phyloP scores from a whole-genome alignment of 2,113 vertebrate genomes.

The Hylia prasina region DNA sequence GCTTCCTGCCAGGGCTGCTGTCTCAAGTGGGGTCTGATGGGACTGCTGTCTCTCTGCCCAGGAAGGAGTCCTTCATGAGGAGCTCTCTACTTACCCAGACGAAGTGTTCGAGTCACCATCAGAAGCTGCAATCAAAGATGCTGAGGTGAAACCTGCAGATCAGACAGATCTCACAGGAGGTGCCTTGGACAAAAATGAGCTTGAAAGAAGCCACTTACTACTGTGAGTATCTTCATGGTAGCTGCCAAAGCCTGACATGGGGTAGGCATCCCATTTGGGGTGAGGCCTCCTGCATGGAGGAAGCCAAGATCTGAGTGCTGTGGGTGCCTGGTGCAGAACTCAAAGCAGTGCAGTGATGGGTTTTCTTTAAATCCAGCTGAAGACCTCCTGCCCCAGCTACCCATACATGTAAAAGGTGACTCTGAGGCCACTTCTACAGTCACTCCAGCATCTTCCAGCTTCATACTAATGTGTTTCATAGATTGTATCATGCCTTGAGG shows the following conservation, averaged over 20 bases:
- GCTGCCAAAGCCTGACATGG: not conserved
- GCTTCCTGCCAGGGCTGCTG: not conserved
- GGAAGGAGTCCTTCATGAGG: conserved; percentile 91
- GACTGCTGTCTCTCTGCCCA: conserved; percentile 60
- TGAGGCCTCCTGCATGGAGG: not conserved
- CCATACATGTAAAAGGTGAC: not conserved
- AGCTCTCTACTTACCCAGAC: conserved; percentile 89
- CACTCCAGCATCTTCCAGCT: not conserved
- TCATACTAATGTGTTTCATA: not conserved
- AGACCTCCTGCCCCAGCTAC: not conserved
- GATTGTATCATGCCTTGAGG: not conserved
- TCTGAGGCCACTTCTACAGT: not conserved
- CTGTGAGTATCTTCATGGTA: conserved; percentile 79
- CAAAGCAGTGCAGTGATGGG: not conserved
- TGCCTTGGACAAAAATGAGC: conserved; percentile 88
- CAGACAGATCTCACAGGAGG: conserved; percentile 88
- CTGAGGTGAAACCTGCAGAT: conserved; percentile 77
- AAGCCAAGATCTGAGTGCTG: not conserved
- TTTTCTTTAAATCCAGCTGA: not conserved
- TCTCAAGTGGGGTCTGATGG: not conserved
- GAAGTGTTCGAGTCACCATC: conserved; percentile 94
- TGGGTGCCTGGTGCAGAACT: not conserved
- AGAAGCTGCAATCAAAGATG: conserved; percentile 86
- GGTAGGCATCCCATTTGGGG: not conserved
- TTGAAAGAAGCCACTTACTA: conserved; percentile 93